Evolutionary conservation across 2,888 invertebrate genomes (phyloP).

Genomic region (Apamea anceps): DNA sequence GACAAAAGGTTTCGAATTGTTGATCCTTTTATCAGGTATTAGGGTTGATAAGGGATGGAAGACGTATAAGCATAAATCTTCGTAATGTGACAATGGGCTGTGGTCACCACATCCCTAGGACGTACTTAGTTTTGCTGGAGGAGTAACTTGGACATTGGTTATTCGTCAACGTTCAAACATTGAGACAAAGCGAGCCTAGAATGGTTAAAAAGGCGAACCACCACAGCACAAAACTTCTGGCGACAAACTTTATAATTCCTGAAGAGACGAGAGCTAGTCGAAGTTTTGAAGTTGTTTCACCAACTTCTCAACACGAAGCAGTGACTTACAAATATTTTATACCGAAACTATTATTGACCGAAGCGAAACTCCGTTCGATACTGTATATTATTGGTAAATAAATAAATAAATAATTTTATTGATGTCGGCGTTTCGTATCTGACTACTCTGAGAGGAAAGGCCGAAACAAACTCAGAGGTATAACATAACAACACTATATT

Average conservation of each 20-base stretch:
- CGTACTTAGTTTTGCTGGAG: background rate
- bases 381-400: too few species aligned
- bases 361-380: background rate
- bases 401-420: too few species aligned
- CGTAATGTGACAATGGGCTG: background rate
- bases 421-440: too few species aligned
- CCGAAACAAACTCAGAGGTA: too few species aligned
- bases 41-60: background rate
- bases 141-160: background rate
- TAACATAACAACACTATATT: background rate
- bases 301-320: constrained; percentile 4
- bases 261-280: constrained; percentile 1
- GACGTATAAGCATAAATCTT: constrained; percentile 14
- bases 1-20: background rate
- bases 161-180: background rate
- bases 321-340: constrained; percentile 15
- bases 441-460: too few species aligned
- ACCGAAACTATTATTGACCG: background rate
- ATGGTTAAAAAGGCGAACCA: background rate
- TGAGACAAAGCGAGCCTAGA: background rate
- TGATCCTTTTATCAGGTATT: background rate
- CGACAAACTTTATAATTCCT: constrained; percentile 9
- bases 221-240: background rate
- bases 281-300: constrained; percentile 9
- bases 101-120: background rate